These are phyloP conservation scores for Glaucidium brasilianum DNA, from an alignment of 2,113 vertebrate genomes.

Conservation along the genomic window DNA sequence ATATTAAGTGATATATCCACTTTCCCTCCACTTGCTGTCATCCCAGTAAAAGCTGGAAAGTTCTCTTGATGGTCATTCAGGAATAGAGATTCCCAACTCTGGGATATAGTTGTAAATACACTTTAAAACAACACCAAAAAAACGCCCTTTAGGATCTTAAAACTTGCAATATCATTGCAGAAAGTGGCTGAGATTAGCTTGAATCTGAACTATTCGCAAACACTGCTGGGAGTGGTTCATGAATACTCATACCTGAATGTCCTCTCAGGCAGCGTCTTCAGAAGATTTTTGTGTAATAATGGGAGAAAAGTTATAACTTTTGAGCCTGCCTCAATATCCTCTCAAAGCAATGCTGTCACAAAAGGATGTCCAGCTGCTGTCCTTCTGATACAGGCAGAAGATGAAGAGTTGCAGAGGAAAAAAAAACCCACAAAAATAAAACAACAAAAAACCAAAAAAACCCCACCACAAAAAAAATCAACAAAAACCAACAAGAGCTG, in stretches of 20 bases:
- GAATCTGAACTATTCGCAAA: not conserved
- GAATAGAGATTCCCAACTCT: not conserved
- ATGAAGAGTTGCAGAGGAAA: not conserved
- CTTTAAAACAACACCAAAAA: not conserved
- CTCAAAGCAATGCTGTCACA: not conserved
- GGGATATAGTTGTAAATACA: not conserved
- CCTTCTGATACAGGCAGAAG: not conserved
- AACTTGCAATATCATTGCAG: not conserved
- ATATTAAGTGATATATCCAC: not conserved
- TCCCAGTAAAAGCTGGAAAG: not conserved
- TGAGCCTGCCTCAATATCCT: not conserved
- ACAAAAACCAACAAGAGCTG: not conserved
- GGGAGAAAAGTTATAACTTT: not conserved
- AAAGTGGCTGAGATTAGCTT: not conserved
- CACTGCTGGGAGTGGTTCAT: not conserved
- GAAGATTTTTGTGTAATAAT: not conserved
- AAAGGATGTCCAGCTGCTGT: not conserved
- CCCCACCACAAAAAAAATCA: too few species aligned
- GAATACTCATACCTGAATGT: rapidly evolving
- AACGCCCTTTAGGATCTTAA: not conserved
- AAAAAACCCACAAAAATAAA: too few species aligned
- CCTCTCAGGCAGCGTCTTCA: not conserved
- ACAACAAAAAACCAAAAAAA: too few species aligned
- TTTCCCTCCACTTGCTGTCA: not conserved
- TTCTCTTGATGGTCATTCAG: not conserved